Evolutionary conservation across 2,888 invertebrate genomes (phyloP), one percentile per base, ranked within the genome.

Genomic region (Epinotia brunnichana): DNA sequence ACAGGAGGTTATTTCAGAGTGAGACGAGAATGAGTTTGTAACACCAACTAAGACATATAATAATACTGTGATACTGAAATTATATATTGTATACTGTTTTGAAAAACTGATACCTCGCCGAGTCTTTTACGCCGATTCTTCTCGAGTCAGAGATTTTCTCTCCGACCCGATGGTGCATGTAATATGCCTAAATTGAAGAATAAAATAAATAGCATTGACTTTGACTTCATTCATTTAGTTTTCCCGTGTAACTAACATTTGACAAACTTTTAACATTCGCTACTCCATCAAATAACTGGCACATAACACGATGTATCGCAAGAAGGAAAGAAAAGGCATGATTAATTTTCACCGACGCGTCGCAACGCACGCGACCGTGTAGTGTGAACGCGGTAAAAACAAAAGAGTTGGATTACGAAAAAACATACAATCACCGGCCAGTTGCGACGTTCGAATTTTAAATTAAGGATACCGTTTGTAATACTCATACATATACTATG

Each of bases 251-350:
- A 48, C 19, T 48, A 5, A 48, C 19, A 60, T 21, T 19, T 7
- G 13, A 7, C 19, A 2, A 39, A 35, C 61, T n/a, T 48, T 62
- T 48, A 64, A 44, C 44, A 67, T 61, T 39, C 13, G 24, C 61
- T 35, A 51, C 67, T 29, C 17, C 60, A 41, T 48, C 44, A 61
- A 39, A 29, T 66, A 69, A 66, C 64, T 70, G 60, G 73, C 64
- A 70, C 64, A 70, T 54, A 48, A 64, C 72, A 69, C 54, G 73
- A 48, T 19, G 56, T 35, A 73, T 72, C 67, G 75, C 75, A 78
- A 83, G 80, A 81, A 85, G 84, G 81, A 85, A 87, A 85, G 81
- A 85, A 87, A 85, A 85, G 79, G 76, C 78, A 74, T 77, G 75
- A 79, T 82, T 78, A 80, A 84, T 88, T 86, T 87, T 84, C 84